Conservation (phyloP, 2,113 vertebrate genomes). For the Salminus brasiliensis region DNA sequence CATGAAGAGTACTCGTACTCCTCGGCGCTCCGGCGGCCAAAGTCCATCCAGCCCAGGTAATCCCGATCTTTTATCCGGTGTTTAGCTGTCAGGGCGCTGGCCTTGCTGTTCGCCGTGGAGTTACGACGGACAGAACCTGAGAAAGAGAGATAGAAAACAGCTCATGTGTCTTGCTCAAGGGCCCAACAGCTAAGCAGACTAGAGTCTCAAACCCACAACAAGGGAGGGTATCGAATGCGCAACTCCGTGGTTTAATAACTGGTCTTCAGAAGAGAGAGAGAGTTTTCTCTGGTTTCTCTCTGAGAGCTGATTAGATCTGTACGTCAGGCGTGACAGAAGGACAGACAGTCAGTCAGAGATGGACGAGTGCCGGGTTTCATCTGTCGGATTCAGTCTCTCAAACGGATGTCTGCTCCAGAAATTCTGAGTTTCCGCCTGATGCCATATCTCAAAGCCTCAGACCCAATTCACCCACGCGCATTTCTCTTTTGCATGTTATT, state of each 20-base stretch:
- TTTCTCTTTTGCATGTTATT: too few relatives aligned
- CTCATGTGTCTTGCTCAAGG: too few relatives aligned
- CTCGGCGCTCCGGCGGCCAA: constrained; percentile 93
- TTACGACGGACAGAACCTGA: constrained; percentile 84
- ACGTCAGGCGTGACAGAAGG: neutral
- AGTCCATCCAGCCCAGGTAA: constrained; percentile 99
- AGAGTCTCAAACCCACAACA: too few relatives aligned
- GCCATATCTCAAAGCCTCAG: too few relatives aligned
- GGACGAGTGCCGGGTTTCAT: neutral
- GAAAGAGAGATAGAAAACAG: constrained; percentile 10
- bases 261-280: neutral
- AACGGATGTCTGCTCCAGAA: constrained; percentile 9
- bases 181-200: too few relatives aligned
- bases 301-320: neutral
- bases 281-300: neutral
- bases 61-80: constrained; percentile 95
- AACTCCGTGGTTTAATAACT: too few relatives aligned
- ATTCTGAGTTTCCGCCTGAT: neutral
- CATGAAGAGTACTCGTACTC: constrained; percentile 92
- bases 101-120: constrained; percentile 79
- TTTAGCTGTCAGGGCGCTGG: constrained; percentile 75
- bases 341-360: neutral
- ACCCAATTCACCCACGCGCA: too few relatives aligned
- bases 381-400: neutral
- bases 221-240: too few relatives aligned